Evolutionary conservation across 2,888 invertebrate species (phyloP).

Genomic region (Sarcophaga rosellei): DNA sequence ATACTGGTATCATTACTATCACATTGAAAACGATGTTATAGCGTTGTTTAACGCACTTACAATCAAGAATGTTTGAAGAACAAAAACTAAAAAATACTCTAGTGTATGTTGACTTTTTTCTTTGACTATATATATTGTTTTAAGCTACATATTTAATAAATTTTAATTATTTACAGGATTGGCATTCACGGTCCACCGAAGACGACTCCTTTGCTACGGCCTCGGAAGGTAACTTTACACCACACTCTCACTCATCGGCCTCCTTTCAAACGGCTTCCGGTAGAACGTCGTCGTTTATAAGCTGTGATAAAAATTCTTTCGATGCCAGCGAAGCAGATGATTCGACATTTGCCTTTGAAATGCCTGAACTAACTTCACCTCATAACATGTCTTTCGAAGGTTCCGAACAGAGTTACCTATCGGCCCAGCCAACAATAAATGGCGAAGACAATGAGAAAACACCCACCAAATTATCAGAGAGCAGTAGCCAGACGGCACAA

Average conservation of each 20-base stretch:
- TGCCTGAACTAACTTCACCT: conserved; percentile 78
- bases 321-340: conserved; percentile 79
- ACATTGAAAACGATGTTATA: too few species aligned
- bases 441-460: conserved; percentile 10
- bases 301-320: conserved; percentile 82
- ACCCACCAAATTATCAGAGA: conserved; percentile 34
- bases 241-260: conserved; percentile 85
- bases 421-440: conserved; percentile 70
- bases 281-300: conserved; percentile 84
- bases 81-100: too few species aligned
- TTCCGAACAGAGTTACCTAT: conserved; percentile 79
- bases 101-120: too few species aligned
- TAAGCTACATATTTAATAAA: not conserved
- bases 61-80: too few species aligned
- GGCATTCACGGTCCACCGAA: conserved; percentile 82
- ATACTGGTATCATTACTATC: too few species aligned
- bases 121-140: not conserved
- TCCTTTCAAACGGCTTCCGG: conserved; percentile 87
- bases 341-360: conserved; percentile 75
- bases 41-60: too few species aligned
- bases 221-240: conserved; percentile 85
- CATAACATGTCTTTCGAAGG: conserved; percentile 79
- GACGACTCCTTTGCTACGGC: conserved; percentile 87
- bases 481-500: not conserved
- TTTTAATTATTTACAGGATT: conserved; percentile 75